Conservation (phyloP, 2,113 vertebrate species). For the Formicarius rufipectus region DNA sequence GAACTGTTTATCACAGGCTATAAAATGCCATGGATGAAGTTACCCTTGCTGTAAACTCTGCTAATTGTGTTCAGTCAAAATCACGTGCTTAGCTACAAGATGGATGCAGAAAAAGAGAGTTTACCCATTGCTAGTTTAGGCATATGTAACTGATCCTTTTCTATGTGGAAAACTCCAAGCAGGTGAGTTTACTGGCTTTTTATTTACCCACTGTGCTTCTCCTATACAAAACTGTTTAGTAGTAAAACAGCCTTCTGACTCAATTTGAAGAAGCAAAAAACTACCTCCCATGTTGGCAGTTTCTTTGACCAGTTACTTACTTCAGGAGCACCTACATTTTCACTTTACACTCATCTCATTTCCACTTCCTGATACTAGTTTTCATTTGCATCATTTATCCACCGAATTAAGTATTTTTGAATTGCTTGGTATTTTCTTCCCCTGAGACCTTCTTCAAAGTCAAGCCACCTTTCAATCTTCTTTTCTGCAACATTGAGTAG, state of each 20-base stretch:
- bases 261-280: neutral
- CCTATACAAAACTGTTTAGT: neutral
- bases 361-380: neutral
- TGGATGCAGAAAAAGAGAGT: neutral
- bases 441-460: neutral
- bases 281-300: neutral
- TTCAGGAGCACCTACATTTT: neutral
- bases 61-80: conserved; percentile 1
- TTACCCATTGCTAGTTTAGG: neutral
- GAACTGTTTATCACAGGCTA: neutral
- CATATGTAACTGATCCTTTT: neutral
- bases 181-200: neutral
- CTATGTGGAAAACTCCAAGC: neutral
- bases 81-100: neutral
- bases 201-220: neutral
- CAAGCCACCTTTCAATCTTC: neutral
- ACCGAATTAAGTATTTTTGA: neutral
- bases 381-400: neutral
- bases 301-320: neutral
- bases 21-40: neutral
- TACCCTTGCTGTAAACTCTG: conserved; percentile 23
- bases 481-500: neutral
- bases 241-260: neutral
- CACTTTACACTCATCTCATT: neutral
- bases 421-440: neutral